Percentiles rank a stretch among this genome's conserved stretches.
Conservation (phyloP, 2,888 invertebrate species). For the Cantharis nigra region DNA sequence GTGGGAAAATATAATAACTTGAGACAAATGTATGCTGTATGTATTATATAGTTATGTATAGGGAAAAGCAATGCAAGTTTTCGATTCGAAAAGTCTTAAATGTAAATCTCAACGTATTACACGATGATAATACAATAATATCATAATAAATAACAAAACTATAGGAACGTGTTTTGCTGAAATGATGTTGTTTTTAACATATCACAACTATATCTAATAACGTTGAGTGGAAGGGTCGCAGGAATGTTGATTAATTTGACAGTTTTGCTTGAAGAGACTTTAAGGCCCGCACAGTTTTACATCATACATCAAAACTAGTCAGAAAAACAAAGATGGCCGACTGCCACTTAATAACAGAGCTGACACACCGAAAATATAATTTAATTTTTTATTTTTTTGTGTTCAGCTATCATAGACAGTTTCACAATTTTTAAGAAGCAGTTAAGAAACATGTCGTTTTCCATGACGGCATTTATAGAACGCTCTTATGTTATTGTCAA, state of each 20-base stretch:
- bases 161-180: conserved; percentile 19
- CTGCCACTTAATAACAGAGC: conserved; percentile 50
- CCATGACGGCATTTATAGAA: conserved; percentile 14
- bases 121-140: not conserved
- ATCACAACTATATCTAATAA: conserved; percentile 45
- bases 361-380: conserved; percentile 54
- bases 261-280: conserved; percentile 47
- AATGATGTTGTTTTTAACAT: conserved; percentile 27
- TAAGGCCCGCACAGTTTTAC: conserved; percentile 47
- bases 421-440: conserved; percentile 29
- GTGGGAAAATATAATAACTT: not conserved
- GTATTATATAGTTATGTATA: not conserved
- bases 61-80: not conserved
- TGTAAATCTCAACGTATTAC: not conserved
- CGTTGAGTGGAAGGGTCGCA: conserved; percentile 41
- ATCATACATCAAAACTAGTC: conserved; percentile 49
- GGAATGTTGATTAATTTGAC: conserved; percentile 52
- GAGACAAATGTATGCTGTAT: not conserved
- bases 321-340: conserved; percentile 50
- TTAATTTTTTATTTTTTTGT: conserved; percentile 50
- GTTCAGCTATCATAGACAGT: conserved; percentile 34
- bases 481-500: conserved; percentile 38
- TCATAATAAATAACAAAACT: not conserved
- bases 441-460: conserved; percentile 11
- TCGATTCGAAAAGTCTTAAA: not conserved